These are phyloP conservation scores for Galago senegalensis DNA, from an alignment of 2,797 vertebrate genomes.

Conservation along the genomic window DNA sequence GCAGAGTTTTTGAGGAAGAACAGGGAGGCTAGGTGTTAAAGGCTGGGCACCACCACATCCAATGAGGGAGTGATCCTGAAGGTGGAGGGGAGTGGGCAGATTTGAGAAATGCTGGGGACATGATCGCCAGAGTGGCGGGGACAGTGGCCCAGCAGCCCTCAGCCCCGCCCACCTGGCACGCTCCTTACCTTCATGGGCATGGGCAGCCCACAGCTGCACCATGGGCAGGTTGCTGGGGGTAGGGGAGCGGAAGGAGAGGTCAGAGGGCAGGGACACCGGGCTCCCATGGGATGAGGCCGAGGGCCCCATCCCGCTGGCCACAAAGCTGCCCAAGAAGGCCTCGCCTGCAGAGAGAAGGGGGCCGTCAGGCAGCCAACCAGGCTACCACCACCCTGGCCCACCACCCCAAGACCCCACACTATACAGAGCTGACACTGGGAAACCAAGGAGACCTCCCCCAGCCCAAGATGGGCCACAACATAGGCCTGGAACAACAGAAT, in stretches of 20 bases:
- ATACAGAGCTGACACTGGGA: rapidly evolving
- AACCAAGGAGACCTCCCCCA: no score
- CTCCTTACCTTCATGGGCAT: constrained; percentile 91
- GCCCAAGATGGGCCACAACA: no score
- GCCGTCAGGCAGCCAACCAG: constrained; percentile 56
- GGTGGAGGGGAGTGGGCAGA: not conserved
- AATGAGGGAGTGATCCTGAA: not conserved
- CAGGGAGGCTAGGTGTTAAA: not conserved
- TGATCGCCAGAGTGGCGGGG: not conserved
- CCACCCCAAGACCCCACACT: rapidly evolving
- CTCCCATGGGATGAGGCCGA: constrained; percentile 86
- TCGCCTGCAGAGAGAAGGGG: constrained; percentile 89
- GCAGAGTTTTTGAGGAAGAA: not conserved
- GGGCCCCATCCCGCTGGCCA: constrained; percentile 88
- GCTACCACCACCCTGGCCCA: not conserved
- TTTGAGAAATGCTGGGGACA: not conserved
- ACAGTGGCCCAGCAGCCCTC: constrained; percentile 48
- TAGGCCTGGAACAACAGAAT: not conserved
- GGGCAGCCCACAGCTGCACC: constrained; percentile 92
- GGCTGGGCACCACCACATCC: not conserved
- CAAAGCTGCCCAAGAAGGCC: constrained; percentile 91
- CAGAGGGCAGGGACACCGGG: constrained; percentile 90
- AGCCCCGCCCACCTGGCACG: constrained; percentile 12
- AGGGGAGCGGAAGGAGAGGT: constrained; percentile 92
- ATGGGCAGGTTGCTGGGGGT: constrained; percentile 93